Base-by-base conservation (phyloP, 2,797 vertebrate species). In the Adrianichthys oophorus region DNA sequence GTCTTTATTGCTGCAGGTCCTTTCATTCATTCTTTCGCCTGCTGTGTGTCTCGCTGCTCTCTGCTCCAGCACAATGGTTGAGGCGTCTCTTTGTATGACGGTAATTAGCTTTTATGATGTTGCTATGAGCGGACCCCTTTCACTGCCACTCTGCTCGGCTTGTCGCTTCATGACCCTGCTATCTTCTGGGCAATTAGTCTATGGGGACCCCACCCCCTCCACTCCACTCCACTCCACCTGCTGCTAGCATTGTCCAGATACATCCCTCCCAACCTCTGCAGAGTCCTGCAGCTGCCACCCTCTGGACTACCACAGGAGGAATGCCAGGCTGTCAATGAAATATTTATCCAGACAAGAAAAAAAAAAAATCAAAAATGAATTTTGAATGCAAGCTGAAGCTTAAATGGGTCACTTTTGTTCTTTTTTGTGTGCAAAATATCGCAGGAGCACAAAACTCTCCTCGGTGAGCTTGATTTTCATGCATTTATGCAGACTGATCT, bases 81-180 rank as follows among this genome's bases (percentile, higher is more conserved):
- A 72, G 84, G 74, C 58, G 62, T 83, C 65, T 78, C 93, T 90
- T 94, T 94, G 91, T 94, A 90, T 90, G 91, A 90, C 90, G 91
- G 93, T 95, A 98, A 97, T 96, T 94, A 94, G 92, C 87, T 92
- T 96, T 96, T 95, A 94, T 95, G 91, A 92, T 92, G 87, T 85
- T 93, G 92, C 92, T 94, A 93, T 85, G 89, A 90, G 83, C 62
- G 15, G 86, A 62, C 62, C 77, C 78, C 84, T 92, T 92, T 93
- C 92, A 91, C 90, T 91, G 87, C 90, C 92, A 90, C 56, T 85
- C 74, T 55, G 59, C 68, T 62, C 14, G 18, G 65, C 70, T 74
- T 47, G 65, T 61, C 51, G 32, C 90, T 95, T 94, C 91, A 92
- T 92, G 90, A 90, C 85, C 93, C 72, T 82, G 77, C 84, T 83